Evolutionary conservation across 2,888 invertebrate species (phyloP).

Genomic region (Blomia tropicalis): DNA sequence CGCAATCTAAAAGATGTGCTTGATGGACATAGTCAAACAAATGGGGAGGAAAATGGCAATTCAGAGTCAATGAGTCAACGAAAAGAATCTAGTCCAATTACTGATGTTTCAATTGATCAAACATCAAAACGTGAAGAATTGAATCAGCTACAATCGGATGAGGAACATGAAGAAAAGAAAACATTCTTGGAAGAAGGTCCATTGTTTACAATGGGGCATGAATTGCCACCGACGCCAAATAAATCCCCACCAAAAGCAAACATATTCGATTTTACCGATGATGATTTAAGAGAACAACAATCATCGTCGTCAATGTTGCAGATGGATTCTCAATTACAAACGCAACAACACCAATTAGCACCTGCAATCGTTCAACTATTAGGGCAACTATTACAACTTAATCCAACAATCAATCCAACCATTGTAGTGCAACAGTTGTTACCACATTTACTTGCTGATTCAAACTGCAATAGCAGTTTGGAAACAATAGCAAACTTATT

Average conservation of each 20-base stretch:
- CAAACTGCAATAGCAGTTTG: conserved; percentile 32
- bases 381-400: background rate
- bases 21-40: background rate
- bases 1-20: conserved; percentile 9
- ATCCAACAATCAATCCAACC: background rate
- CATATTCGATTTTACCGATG: background rate
- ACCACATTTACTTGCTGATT: background rate
- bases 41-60: background rate
- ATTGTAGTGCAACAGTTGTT: background rate
- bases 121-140: background rate
- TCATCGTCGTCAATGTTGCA: background rate
- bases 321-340: background rate
- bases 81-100: background rate
- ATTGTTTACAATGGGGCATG: background rate
- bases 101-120: background rate
- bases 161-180: background rate
- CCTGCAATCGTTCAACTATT: conserved; percentile 3
- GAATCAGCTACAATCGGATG: background rate
- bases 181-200: background rate
- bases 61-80: background rate
- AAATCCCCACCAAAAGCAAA: background rate
- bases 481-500: background rate
- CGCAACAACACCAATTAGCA: background rate
- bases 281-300: background rate
- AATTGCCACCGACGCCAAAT: conserved; percentile 10